Evolutionary conservation across 2,797 vertebrate genomes (phyloP).

Genomic region (Liparis tanakae): DNA sequence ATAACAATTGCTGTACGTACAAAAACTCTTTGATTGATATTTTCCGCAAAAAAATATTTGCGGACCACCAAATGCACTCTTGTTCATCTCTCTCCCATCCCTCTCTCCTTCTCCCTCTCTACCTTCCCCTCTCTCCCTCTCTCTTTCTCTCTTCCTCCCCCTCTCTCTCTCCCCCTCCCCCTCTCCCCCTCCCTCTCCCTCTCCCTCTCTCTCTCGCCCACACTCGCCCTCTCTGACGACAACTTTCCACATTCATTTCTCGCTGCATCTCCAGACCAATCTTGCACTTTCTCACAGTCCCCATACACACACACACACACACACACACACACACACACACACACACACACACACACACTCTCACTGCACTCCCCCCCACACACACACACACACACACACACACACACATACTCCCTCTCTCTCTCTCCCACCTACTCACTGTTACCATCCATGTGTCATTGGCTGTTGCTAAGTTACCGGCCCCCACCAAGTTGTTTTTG

Average conservation of each 20-base stretch:
- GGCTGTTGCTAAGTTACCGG: slow-evolving; percentile 81
- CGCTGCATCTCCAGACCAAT: slow-evolving; percentile 72
- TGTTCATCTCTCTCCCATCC: no score
- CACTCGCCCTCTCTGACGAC: slow-evolving; percentile 48
- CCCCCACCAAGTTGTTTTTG: slow-evolving; percentile 63
- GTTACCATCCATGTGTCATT: slow-evolving; percentile 72
- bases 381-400: slow-evolving; percentile 56
- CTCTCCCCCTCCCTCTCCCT: not conserved
- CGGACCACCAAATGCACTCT: no score
- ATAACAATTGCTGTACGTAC: no score
- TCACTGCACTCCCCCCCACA: slow-evolving; percentile 68
- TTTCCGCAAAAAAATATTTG: no score
- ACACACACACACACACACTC: slow-evolving; percentile 40
- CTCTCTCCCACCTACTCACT: slow-evolving; percentile 74
- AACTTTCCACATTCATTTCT: slow-evolving; percentile 73
- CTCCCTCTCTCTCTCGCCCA: slow-evolving; percentile 17
- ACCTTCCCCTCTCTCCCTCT: no score
- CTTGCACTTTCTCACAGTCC: slow-evolving; percentile 73
- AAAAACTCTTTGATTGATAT: no score
- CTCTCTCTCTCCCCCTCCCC: slow-evolving; percentile 30
- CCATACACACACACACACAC: slow-evolving; percentile 66
- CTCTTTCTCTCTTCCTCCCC: slow-evolving; percentile 17
- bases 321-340: slow-evolving; percentile 69
- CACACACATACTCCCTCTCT: slow-evolving; percentile 33
- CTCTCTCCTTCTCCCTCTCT: no score